Evolutionary conservation across 2,113 vertebrate species (phyloP), one percentile per base, ranked within the genome.

Genomic region (Ptilorrhoa leucosticta): DNA sequence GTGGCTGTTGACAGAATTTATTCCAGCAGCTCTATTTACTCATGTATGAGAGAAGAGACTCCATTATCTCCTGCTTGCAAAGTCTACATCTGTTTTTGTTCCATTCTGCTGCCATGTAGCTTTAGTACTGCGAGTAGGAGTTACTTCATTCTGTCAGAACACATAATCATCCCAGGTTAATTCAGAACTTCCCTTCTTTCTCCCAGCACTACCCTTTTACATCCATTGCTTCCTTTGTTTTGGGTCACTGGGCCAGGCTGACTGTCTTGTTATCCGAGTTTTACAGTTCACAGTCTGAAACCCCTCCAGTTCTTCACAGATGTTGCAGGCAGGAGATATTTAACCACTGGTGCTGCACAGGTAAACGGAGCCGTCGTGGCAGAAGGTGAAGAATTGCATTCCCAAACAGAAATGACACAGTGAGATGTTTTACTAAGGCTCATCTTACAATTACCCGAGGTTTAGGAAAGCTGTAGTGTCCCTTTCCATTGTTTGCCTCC

Each of bases 121-220:
- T 89, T 75, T 75, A 92, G 83, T 80, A 54, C 13, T 31, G 89
- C 0, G 7, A 93, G 96, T 72, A 96, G 95, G 97, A 98, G 97
- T 96, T 97, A 94, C 96, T 98, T 97, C 96, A 89, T 95, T 89
- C 98, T 98, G 98, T 98, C 98, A 98, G 97, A 98, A 97, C 96
- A 95, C 91, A 98, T 98, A 75, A 97, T 87, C 97, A 96, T 97
- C 94, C 87, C 84, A 53, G 91, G 84, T 83, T 97, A 96, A 97
- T 94, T 97, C 93, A 97, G 95, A 98, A 97, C 94, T 96, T 94
- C 92, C 83, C 73, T 85, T 93, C 81, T 89, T 86, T 91, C 95
- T 89, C 85, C 83, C 66, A 95, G 95, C 85, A 45, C 81, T 94
- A 68, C 89, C 85, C 89, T 95, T 96, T 96, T 77, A 11, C 90